These are phyloP conservation scores for Drosophila aff. DNA, from an alignment of 1,140 invertebrate genomes.

Conservation along the genomic window DNA sequence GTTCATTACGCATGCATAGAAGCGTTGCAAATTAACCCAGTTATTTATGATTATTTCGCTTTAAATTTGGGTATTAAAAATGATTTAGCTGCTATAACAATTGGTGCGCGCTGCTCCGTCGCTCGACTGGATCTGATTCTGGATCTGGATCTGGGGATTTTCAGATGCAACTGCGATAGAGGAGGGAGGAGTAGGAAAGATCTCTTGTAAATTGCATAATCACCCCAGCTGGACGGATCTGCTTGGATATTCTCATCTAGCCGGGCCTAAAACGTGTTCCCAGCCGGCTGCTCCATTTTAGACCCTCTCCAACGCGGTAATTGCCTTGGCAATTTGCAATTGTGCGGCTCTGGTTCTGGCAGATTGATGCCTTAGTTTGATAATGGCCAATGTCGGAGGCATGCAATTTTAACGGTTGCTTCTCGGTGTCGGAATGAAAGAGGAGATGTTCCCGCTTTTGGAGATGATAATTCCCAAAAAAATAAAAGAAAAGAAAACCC, in stretches of 20 bases:
- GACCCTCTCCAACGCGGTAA: constrained; percentile 39
- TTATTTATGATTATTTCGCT: constrained; percentile 79
- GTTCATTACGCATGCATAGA: constrained; percentile 75
- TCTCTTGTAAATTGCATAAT: constrained; percentile 76
- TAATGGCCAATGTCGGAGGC: constrained; percentile 70
- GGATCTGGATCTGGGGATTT: background rate
- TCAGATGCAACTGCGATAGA: constrained; percentile 24
- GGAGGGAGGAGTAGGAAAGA: background rate
- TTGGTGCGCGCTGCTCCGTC: constrained; percentile 10
- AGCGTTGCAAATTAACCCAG: constrained; percentile 84
- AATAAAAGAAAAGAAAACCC: background rate
- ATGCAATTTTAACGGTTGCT: constrained; percentile 80
- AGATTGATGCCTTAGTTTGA: constrained; percentile 79
- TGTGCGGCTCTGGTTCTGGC: constrained; percentile 62
- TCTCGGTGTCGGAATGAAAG: constrained; percentile 30
- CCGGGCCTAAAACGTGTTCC: constrained; percentile 57
- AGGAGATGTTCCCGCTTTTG: constrained; percentile 18
- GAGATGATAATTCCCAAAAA: constrained; percentile 17
- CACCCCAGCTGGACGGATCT: constrained; percentile 37
- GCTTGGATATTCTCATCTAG: constrained; percentile 26
- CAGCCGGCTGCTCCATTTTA: constrained; percentile 63
- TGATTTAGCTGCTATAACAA: constrained; percentile 60
- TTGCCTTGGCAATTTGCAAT: constrained; percentile 75
- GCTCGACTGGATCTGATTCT: constrained; percentile 2
- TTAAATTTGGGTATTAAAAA: constrained; percentile 68